phyloP scores from a whole-genome alignment of 2,888 invertebrate genomes.

The Deroplatys truncata region DNA sequence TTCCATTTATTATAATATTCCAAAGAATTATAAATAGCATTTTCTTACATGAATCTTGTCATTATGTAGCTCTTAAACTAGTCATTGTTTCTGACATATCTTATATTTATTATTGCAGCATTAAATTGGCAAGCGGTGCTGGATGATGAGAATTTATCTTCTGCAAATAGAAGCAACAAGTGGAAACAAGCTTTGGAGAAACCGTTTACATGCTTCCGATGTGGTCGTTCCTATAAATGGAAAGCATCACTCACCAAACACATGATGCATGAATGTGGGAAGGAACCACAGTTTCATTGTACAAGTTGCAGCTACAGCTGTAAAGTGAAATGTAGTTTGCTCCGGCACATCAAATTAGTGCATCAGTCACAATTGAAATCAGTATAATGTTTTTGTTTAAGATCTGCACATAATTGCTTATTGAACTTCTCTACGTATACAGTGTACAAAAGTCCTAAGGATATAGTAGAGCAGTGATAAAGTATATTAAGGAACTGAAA shows the following conservation, averaged over 20 bases:
- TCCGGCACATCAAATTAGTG: conserved; percentile 36
- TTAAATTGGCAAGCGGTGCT: background rate
- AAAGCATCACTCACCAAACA: conserved; percentile 21
- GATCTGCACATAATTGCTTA: no score
- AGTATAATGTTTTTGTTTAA: background rate
- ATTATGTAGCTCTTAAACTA: no score
- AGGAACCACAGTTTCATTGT: conserved; percentile 41
- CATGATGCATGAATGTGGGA: conserved; percentile 34
- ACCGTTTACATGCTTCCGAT: conserved; percentile 14
- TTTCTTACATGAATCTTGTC: no score
- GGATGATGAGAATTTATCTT: background rate
- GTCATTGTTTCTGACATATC: no score
- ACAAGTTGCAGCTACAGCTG: conserved; percentile 39
- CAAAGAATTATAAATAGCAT: no score
- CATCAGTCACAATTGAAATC: background rate
- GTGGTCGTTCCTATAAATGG: conserved; percentile 25
- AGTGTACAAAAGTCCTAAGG: no score
- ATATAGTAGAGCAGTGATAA: no score
- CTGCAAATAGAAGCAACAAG: background rate
- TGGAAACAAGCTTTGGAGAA: background rate
- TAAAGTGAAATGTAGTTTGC: conserved; percentile 40
- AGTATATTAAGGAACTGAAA: no score
- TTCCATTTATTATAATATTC: no score
- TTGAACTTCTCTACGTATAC: no score
- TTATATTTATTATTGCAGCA: background rate